Conservation (phyloP, 2,797 vertebrate genomes). For the Hephaestus fuliginosus region DNA sequence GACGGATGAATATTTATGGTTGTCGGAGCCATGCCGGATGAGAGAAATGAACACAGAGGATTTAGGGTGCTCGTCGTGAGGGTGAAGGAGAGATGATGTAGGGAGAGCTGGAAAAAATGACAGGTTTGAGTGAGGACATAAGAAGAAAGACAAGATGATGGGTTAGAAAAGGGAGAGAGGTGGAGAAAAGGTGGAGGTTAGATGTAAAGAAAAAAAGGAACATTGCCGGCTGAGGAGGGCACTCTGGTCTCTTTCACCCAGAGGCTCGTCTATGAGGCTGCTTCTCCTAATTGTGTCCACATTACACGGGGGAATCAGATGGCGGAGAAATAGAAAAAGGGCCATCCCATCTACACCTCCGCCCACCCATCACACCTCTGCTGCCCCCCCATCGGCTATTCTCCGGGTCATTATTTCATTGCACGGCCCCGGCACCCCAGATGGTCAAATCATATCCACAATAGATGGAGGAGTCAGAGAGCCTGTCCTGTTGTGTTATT, state of each 20-base stretch:
- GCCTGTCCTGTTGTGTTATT: conserved; percentile 62
- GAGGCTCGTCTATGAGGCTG: conserved; percentile 80
- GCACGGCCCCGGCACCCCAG: conserved; percentile 40
- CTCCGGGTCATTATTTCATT: conserved; percentile 68
- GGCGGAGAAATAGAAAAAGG: conserved; percentile 49
- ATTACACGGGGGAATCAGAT: conserved; percentile 44
- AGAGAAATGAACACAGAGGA: conserved; percentile 37
- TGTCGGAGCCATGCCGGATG: conserved; percentile 23
- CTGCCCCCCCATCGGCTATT: conserved; percentile 44
- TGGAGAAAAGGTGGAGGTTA: conserved; percentile 17
- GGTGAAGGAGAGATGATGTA: conserved; percentile 7
- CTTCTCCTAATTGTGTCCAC: conserved; percentile 64
- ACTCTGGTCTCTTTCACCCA: conserved; percentile 84
- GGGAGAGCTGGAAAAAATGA: conserved; percentile 7
- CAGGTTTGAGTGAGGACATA: neutral
- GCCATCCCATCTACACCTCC: conserved; percentile 41
- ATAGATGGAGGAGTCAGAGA: conserved; percentile 58
- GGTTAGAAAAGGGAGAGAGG: conserved; percentile 11
- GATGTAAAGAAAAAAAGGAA: conserved; percentile 18
- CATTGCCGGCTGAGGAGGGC: conserved; percentile 2
- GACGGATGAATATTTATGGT: conserved; percentile 58
- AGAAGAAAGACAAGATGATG: neutral
- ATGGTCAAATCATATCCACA: conserved; percentile 63
- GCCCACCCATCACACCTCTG: conserved; percentile 43
- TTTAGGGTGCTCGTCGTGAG: neutral